Percentiles rank a stretch among this genome's conserved stretches.
Conservation (phyloP, 2,797 vertebrate species). For the Oryzias sinensis region DNA sequence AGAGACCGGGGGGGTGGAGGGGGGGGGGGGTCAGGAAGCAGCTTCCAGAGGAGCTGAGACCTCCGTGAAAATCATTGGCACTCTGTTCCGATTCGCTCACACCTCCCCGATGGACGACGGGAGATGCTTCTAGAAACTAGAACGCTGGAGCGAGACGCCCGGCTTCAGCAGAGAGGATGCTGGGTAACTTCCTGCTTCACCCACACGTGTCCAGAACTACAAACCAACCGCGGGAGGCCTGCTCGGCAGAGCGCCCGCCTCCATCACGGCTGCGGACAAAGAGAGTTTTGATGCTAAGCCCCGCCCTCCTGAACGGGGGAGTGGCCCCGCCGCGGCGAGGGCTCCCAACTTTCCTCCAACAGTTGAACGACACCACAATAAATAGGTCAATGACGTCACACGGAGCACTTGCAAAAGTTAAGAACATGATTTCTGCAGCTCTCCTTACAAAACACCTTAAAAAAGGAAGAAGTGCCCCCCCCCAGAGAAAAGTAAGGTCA, state of each 20-base stretch:
- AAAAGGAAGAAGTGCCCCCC: slow-evolving; percentile 19
- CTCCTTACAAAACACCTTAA: slow-evolving; percentile 46
- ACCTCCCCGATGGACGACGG: slow-evolving; percentile 55
- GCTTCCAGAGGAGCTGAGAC: neutral
- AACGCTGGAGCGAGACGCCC: slow-evolving; percentile 55
- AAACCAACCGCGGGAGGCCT: slow-evolving; percentile 13
- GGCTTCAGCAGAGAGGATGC: slow-evolving; percentile 42
- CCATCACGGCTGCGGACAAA: slow-evolving; percentile 41
- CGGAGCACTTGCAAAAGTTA: slow-evolving; percentile 55
- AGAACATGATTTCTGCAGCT: slow-evolving; percentile 51
- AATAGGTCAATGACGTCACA: slow-evolving; percentile 68
- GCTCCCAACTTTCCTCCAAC: slow-evolving; percentile 33
- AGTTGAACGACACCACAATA: slow-evolving; percentile 68
- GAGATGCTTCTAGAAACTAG: slow-evolving; percentile 54
- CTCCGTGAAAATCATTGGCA: slow-evolving; percentile 69
- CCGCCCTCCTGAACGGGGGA: too few relatives aligned
- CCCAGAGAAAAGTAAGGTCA: slow-evolving; percentile 63
- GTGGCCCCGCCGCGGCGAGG: slow-evolving; percentile 30
- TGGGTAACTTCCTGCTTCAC: slow-evolving; percentile 24
- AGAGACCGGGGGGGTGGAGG: neutral
- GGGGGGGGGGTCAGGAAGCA: slow-evolving; percentile 21
- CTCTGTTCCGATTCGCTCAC: slow-evolving; percentile 51
- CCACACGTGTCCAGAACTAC: slow-evolving; percentile 1
- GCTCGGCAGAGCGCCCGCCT: slow-evolving; percentile 60
- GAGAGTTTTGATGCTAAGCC: slow-evolving; percentile 14